A percentile compares a stretch with the other conserved stretches of the same genome.
These are phyloP conservation scores for Porites australiensis DNA, from an alignment of 64 coral and sea anemone species.

Conservation along the genomic window DNA sequence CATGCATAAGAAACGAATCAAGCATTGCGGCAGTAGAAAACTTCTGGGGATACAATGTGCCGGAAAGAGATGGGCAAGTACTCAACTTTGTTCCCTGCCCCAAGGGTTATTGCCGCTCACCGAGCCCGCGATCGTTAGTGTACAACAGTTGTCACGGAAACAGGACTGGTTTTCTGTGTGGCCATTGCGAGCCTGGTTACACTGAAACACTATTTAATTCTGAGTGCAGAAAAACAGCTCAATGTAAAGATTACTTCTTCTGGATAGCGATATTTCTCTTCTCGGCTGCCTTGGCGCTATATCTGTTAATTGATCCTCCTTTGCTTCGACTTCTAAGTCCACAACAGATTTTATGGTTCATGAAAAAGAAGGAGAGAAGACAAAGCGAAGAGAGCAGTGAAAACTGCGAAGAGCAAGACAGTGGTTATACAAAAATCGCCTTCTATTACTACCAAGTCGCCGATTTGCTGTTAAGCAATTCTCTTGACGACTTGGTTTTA, in stretches of 20 bases:
- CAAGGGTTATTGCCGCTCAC: slow-evolving; percentile 50
- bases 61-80: background rate
- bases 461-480: slow-evolving; percentile 36
- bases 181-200: slow-evolving; percentile 45
- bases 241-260: no score
- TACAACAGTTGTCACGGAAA: no score
- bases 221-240: background rate
- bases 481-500: background rate
- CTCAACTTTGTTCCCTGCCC: slow-evolving; percentile 64
- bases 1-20: slow-evolving; percentile 9
- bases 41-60: slow-evolving; percentile 71
- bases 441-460: slow-evolving; percentile 68
- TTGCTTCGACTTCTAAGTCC: no score
- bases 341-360: no score
- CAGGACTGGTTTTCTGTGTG: slow-evolving; percentile 11
- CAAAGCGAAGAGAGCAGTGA: background rate
- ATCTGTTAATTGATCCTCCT: no score
- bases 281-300: no score
- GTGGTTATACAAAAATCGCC: no score
- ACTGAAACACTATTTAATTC: slow-evolving; percentile 57
- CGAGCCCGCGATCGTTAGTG: background rate
- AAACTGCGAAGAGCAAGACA: background rate
- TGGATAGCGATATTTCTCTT: no score
- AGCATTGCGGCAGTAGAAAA: slow-evolving; percentile 52
- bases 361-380: background rate